Percentiles rank a stretch among this genome's conserved stretches.
Evolutionary conservation across 92 coral and sea anemone species (phyloP).

Genomic region (Epizoanthus illoricatus): DNA sequence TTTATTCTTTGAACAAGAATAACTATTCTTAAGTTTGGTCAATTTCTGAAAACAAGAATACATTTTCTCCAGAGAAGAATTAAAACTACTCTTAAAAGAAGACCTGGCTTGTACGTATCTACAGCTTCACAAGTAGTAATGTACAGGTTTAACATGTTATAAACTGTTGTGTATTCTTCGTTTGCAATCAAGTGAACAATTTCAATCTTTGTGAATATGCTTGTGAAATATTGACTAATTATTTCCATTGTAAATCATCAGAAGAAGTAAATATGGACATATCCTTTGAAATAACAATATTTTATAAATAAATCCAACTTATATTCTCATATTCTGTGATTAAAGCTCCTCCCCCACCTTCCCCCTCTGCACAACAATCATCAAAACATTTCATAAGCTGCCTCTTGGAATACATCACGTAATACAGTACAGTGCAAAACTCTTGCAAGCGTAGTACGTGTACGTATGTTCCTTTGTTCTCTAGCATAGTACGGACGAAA

Average conservation of each 20-base stretch:
- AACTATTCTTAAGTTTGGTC: conserved; percentile 28
- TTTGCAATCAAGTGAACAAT: too few species aligned
- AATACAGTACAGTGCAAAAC: too few species aligned
- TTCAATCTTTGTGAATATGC: conserved; percentile 7
- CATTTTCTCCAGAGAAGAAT: conserved; percentile 6
- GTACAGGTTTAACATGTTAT: too few species aligned
- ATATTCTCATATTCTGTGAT: conserved; percentile 3
- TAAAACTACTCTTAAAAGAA: conserved; percentile 13
- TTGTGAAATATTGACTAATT: conserved; percentile 11
- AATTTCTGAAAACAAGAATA: conserved; percentile 20
- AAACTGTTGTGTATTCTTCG: too few species aligned
- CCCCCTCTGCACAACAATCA: neutral
- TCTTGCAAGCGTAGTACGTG: too few species aligned
- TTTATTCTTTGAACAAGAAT: conserved; percentile 7
- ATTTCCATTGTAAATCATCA: conserved; percentile 13
- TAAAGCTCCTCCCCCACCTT: neutral
- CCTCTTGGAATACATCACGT: neutral
- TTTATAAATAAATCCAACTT: conserved; percentile 7
- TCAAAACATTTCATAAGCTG: neutral
- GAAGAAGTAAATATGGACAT: conserved; percentile 5
- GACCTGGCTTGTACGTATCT: neutral
- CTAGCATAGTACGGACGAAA: too few species aligned
- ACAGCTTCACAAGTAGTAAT: too few species aligned
- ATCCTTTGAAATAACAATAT: conserved; percentile 14
- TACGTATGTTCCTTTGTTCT: too few species aligned